Conservation (phyloP, 2,888 invertebrate genomes). For the Philonicus albiceps region DNA sequence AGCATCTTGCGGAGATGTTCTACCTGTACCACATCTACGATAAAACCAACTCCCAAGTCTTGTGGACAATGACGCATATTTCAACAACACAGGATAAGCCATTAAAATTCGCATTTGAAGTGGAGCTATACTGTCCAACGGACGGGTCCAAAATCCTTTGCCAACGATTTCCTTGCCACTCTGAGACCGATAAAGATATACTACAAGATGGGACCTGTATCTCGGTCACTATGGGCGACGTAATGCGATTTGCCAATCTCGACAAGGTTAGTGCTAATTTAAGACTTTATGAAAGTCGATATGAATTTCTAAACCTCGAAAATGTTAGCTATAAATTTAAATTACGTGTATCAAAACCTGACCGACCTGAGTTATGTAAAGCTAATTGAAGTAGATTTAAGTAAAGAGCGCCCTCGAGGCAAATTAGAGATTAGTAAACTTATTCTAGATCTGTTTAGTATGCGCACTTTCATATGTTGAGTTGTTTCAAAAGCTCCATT, state of each 20-base stretch:
- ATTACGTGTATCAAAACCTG: background rate
- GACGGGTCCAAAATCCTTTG: slow-evolving; percentile 59
- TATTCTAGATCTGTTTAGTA: background rate
- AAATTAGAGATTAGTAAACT: background rate
- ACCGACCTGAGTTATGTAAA: background rate
- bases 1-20: slow-evolving; percentile 59
- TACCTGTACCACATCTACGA: slow-evolving; percentile 62
- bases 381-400: background rate
- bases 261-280: slow-evolving; percentile 54
- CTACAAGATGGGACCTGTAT: slow-evolving; percentile 60
- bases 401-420: background rate
- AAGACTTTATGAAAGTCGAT: background rate
- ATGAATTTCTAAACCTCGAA: background rate
- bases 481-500: background rate
- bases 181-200: slow-evolving; percentile 61
- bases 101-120: slow-evolving; percentile 59
- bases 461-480: background rate
- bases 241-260: slow-evolving; percentile 56
- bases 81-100: slow-evolving; percentile 57
- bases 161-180: slow-evolving; percentile 61
- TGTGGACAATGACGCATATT: slow-evolving; percentile 60
- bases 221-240: slow-evolving; percentile 55
- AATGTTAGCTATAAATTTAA: background rate
- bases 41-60: slow-evolving; percentile 53
- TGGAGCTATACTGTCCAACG: slow-evolving; percentile 56